Evolutionary conservation across 1,140 invertebrate genomes (phyloP), one percentile per base, ranked within the genome.

Genomic region (Oedothorax gibbosus): DNA sequence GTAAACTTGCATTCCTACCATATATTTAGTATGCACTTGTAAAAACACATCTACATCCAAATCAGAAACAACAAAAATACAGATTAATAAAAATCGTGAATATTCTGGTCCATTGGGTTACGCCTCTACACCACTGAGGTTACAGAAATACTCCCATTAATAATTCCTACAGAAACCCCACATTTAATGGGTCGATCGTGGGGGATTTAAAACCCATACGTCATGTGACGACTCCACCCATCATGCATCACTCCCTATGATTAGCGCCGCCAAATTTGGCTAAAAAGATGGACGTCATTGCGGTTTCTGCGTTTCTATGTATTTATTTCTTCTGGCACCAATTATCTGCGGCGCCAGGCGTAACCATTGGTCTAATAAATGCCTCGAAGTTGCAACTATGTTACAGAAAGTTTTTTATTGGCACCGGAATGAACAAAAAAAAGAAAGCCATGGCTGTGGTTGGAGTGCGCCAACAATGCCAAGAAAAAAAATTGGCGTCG

Each of bases 121-220:
- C 35, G 35, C 35, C 35, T 5, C 5, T 35, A 49, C 64, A 8
- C 20, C 20, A 21, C 20, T 15, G 15, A 62, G 35, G 35, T 35
- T 35, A 35, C 35, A 35, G 35, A 35, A 35, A 35, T 35, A 35
- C 35, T 35, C 35, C 35, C 35, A 35, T 35, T 35, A 35, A 35
- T 35, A 35, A 35, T 35, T 35, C 2, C 5, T 2, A 35, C 35
- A 35, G 35, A 35, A 35, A 35, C 35, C 35, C 35, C 35, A 35
- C 35, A 35, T 62, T 18, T 84, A 84, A 84, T 75, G 66, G 71
- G 60, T 35, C 62, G 69, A 54, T 84, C 81, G 81, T 84, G 81
- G 14, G 9, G 18, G 53, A 75, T 84, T 75, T 57, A 76, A 84
- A 84, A 75, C 60, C 56, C 72, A 84, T 84, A 68, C 71, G 76